Evolutionary conservation across 2,888 invertebrate species (phyloP).

Genomic region (Ferdinandea cuprea): DNA sequence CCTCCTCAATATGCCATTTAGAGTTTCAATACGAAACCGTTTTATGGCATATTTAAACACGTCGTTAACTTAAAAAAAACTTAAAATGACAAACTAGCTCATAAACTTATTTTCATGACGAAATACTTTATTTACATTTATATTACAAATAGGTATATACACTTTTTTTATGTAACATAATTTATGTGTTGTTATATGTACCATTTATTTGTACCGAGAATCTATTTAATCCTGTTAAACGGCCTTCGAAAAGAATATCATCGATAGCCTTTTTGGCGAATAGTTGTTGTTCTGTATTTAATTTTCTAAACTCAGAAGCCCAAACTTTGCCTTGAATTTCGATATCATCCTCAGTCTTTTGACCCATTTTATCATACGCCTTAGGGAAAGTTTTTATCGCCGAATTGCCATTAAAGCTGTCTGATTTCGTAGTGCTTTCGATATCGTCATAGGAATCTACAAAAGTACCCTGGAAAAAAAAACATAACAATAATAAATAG

Average conservation of each 20-base stretch:
- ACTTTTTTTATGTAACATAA: too few relatives aligned
- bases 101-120: too few relatives aligned
- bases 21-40: too few relatives aligned
- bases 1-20: too few relatives aligned
- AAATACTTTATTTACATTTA: too few relatives aligned
- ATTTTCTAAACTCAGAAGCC: conserved; percentile 59
- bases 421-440: conserved; percentile 2
- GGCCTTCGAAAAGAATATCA: conserved; percentile 72
- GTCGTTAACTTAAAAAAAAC: too few relatives aligned
- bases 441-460: not conserved
- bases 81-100: too few relatives aligned
- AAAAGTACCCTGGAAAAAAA: conserved; percentile 3
- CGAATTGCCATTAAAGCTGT: not conserved
- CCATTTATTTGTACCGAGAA: conserved; percentile 67
- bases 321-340: conserved; percentile 60
- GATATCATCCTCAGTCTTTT: conserved; percentile 41
- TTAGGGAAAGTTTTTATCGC: not conserved
- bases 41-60: too few relatives aligned
- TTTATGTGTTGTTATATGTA: not conserved
- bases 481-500: not conserved
- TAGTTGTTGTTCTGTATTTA: conserved; percentile 62
- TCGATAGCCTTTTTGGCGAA: conserved; percentile 75
- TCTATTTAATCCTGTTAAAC: conserved; percentile 54
- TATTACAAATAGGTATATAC: too few relatives aligned
- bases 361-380: not conserved